Conservation (phyloP, 2,113 vertebrate genomes). For the Mesembrinibis cayennensis region DNA sequence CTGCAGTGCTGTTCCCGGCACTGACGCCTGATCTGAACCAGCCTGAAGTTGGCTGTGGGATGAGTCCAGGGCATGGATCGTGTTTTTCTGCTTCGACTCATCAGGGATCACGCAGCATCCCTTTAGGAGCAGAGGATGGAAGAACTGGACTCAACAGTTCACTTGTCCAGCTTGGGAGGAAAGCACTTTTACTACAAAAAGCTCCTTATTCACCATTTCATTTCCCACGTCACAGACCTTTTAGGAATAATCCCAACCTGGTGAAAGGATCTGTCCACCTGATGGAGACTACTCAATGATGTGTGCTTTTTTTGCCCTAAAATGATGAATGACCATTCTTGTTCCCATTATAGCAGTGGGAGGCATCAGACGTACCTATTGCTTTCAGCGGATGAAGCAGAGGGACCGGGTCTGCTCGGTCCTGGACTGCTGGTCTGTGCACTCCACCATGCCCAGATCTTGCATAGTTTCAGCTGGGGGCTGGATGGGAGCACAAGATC, state of each 20-base stretch:
- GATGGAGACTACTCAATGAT: neutral
- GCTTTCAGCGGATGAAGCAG: neutral
- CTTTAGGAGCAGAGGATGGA: neutral
- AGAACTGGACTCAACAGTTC: neutral
- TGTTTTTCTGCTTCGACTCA: neutral
- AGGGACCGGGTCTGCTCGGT: neutral
- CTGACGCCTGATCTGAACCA: neutral
- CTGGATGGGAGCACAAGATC: neutral
- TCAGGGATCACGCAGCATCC: rapidly evolving
- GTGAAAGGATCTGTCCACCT: neutral
- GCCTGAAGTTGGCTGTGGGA: neutral
- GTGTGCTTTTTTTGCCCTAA: neutral
- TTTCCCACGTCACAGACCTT: neutral
- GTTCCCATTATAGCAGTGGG: neutral
- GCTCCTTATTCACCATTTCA: neutral
- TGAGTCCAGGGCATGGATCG: rapidly evolving
- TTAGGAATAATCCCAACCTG: neutral
- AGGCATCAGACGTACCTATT: rapidly evolving
- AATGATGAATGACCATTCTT: neutral
- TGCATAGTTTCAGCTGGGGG: neutral
- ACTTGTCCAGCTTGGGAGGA: neutral
- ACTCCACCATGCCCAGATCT: neutral
- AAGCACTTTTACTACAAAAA: neutral
- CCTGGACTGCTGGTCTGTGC: neutral
- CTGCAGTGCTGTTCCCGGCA: neutral